Percentiles rank a stretch among this genome's conserved stretches.
Evolutionary conservation across 2,888 invertebrate genomes (phyloP).

Genomic region (Platycheirus rosarum): DNA sequence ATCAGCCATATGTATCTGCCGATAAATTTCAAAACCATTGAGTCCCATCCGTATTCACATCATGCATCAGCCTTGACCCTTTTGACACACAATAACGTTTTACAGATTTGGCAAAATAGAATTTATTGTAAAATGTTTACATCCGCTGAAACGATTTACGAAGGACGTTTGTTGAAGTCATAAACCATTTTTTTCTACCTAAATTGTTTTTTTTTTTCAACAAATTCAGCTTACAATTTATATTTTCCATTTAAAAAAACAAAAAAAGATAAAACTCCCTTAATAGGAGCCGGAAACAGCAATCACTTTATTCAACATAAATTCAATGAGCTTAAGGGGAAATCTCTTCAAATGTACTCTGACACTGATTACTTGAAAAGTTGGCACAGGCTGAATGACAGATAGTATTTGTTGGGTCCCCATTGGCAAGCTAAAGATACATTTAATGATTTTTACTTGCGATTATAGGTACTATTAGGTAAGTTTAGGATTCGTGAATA

Average conservation of each 20-base stretch:
- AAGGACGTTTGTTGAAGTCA: neutral
- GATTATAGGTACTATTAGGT: no score
- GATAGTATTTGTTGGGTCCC: no score
- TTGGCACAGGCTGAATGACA: constrained; percentile 1
- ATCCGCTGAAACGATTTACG: constrained; percentile 16
- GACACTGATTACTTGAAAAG: constrained; percentile 20
- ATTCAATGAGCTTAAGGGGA: constrained; percentile 33
- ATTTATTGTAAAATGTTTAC: constrained; percentile 61
- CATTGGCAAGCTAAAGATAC: neutral
- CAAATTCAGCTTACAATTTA: neutral
- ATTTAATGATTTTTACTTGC: neutral
- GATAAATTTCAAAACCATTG: constrained; percentile 51
- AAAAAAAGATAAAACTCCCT: neutral
- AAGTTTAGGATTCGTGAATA: no score
- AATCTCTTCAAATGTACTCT: constrained; percentile 30
- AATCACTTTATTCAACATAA: constrained; percentile 41
- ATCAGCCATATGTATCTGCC: constrained; percentile 30
- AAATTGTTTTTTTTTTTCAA: neutral
- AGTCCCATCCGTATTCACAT: constrained; percentile 43
- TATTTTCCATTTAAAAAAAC: neutral
- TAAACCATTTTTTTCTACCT: neutral
- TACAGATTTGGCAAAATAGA: constrained; percentile 36
- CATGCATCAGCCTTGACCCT: constrained; percentile 55
- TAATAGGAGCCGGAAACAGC: neutral
- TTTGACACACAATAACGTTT: constrained; percentile 20